A percentile compares a stretch with the other conserved stretches of the same genome.
These are phyloP conservation scores for Arion vulgaris DNA, from an alignment of 1,140 invertebrate genomes.

Conservation along the genomic window DNA sequence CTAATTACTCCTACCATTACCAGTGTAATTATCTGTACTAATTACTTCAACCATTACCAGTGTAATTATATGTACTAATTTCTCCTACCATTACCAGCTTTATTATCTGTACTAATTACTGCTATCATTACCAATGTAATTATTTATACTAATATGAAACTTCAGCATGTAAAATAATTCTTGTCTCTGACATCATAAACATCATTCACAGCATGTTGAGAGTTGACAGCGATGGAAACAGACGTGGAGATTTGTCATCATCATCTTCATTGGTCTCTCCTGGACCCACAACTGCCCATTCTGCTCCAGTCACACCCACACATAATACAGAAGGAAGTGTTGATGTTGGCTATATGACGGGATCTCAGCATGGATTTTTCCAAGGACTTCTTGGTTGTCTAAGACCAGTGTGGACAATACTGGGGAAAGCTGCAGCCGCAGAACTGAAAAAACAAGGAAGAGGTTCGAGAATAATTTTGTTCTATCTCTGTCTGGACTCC, in stretches of 20 bases:
- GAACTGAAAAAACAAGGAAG: conserved; percentile 78
- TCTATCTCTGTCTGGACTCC: too few relatives aligned
- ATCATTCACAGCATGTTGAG: conserved; percentile 66
- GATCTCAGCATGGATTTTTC: conserved; percentile 78
- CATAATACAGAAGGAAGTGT: conserved; percentile 56
- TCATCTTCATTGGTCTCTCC: conserved; percentile 41
- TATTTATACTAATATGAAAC: not conserved
- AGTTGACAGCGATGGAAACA: conserved; percentile 65
- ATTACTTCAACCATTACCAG: not conserved
- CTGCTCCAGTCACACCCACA: conserved; percentile 62
- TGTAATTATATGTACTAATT: not conserved
- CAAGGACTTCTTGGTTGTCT: conserved; percentile 89
- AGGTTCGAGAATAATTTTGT: not conserved
- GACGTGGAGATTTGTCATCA: conserved; percentile 40
- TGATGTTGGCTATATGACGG: conserved; percentile 58
- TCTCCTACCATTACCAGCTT: not conserved
- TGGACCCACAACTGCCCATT: conserved; percentile 61
- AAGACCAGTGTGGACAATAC: conserved; percentile 86
- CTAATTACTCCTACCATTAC: not conserved
- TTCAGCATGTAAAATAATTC: not conserved
- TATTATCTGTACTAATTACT: not conserved
- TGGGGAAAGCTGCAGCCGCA: conserved; percentile 83
- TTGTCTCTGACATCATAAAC: not conserved
- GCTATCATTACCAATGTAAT: not conserved
- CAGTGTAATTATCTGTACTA: too few relatives aligned